These are phyloP conservation scores for Myrmecophaga tridactyla DNA, from an alignment of 2,113 vertebrate genomes.

Conservation along the genomic window DNA sequence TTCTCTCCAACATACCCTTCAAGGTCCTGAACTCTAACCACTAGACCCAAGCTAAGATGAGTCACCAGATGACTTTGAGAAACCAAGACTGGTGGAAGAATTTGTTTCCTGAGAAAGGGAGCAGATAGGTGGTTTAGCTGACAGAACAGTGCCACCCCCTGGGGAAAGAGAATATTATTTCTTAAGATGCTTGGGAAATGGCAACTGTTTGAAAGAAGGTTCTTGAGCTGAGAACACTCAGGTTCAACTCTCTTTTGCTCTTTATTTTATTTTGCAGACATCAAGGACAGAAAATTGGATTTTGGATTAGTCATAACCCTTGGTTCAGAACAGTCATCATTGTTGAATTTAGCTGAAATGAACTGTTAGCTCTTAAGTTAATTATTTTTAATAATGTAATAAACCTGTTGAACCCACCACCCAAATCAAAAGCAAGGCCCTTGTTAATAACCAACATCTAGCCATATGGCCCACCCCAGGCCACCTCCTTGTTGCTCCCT, in stretches of 20 bases:
- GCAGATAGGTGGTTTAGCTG: not conserved
- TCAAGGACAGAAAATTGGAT: not conserved
- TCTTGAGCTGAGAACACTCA: not conserved
- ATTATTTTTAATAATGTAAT: not conserved
- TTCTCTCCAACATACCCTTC: not conserved
- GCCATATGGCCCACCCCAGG: fast-evolving
- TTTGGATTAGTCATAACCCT: not conserved
- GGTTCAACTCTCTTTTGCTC: not conserved
- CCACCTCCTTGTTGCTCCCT: not conserved
- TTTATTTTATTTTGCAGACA: not conserved
- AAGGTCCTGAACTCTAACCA: conserved; percentile 41
- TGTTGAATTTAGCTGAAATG: not conserved
- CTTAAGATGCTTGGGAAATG: not conserved
- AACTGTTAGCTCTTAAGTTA: conserved; percentile 5
- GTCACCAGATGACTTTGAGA: conserved; percentile 50
- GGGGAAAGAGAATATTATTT: conserved; percentile 42
- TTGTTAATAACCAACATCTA: not conserved
- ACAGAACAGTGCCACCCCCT: conserved; percentile 72
- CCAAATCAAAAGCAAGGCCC: not conserved
- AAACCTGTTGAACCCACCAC: not conserved
- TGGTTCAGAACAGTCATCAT: not conserved
- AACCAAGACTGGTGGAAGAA: conserved; percentile 37
- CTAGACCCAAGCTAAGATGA: not conserved
- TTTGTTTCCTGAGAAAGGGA: not conserved
- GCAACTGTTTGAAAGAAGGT: not conserved